Conservation (phyloP, 2,797 vertebrate species). For the Leontocebus nigricollis region DNA sequence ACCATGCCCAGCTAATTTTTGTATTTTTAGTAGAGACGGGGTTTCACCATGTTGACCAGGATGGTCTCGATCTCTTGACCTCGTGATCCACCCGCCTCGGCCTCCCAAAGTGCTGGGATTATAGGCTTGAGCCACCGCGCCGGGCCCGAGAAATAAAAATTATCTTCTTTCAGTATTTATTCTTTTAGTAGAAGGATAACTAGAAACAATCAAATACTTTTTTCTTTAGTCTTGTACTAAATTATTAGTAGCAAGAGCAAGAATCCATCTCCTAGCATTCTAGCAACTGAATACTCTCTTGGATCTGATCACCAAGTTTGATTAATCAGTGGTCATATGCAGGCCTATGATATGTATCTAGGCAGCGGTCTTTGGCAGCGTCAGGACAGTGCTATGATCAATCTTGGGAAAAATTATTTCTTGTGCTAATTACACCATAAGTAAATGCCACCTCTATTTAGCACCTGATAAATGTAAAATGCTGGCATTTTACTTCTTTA, state of each 20-base stretch:
- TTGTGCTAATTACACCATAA: neutral
- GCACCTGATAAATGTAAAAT: slow-evolving; percentile 12
- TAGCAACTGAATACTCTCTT: neutral
- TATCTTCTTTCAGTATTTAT: neutral
- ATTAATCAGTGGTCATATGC: neutral
- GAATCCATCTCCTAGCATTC: neutral
- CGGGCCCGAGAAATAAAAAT: neutral
- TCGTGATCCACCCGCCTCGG: too few species aligned
- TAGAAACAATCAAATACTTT: neutral
- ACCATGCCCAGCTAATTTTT: too few species aligned
- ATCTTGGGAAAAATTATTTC: neutral
- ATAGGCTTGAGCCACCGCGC: too few species aligned
- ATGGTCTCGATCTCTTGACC: too few species aligned
- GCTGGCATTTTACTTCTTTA: neutral
- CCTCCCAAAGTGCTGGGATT: too few species aligned
- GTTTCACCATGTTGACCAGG: too few species aligned
- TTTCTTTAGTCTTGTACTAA: neutral
- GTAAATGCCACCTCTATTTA: neutral
- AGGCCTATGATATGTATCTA: neutral
- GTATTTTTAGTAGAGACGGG: too few species aligned
- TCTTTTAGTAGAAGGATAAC: neutral
- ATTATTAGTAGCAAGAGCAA: neutral
- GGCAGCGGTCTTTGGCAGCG: neutral
- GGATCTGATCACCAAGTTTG: neutral
- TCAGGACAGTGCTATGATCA: neutral